Conservation (phyloP, 2,888 invertebrate species). For the Heliconius erato region DNA sequence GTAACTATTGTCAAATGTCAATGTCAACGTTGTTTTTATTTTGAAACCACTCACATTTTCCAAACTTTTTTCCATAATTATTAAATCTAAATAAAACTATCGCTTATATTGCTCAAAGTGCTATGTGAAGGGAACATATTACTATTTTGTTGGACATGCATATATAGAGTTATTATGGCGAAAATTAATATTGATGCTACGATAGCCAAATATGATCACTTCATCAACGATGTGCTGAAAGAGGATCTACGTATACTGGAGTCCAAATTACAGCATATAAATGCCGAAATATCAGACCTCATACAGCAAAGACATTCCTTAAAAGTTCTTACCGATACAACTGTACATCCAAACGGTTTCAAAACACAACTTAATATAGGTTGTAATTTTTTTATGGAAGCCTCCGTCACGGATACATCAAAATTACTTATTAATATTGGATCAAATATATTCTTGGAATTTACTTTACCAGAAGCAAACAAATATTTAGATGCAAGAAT, state of each 20-base stretch:
- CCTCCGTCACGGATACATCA: conserved; percentile 88
- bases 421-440: conserved; percentile 91
- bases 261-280: conserved; percentile 86
- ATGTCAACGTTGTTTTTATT: neutral
- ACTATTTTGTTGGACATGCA: neutral
- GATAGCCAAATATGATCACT: conserved; percentile 87
- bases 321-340: conserved; percentile 86
- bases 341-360: conserved; percentile 78
- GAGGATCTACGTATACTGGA: conserved; percentile 88
- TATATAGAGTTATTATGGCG: conserved; percentile 59
- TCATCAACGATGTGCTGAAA: conserved; percentile 92
- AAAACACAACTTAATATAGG: conserved; percentile 90
- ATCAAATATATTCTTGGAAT: conserved; percentile 90
- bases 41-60: neutral
- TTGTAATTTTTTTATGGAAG: conserved; percentile 93
- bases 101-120: neutral
- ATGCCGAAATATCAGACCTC: conserved; percentile 89
- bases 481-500: conserved; percentile 89
- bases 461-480: conserved; percentile 89
- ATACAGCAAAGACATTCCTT: conserved; percentile 90
- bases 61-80: neutral
- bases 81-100: neutral
- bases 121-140: neutral
- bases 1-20: conserved; percentile 8
- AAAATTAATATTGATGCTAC: conserved; percentile 61